Evolutionary conservation across 2,888 invertebrate species (phyloP).

Genomic region (Tenthredo livida): DNA sequence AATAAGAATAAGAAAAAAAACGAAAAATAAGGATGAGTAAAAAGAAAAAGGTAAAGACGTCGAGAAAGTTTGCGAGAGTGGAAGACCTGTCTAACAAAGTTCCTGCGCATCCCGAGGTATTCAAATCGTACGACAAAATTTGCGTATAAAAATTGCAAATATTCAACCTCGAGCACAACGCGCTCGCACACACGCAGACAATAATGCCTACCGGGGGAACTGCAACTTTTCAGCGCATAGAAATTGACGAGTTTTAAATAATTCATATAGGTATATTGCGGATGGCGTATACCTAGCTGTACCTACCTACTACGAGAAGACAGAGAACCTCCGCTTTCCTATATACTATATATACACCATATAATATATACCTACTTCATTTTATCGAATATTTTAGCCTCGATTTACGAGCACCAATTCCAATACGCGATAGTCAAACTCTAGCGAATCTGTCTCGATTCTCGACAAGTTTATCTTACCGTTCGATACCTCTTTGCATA

Average conservation of each 20-base stretch:
- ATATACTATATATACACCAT: neutral
- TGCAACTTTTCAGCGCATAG: neutral
- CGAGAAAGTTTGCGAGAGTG: neutral
- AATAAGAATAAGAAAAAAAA: neutral
- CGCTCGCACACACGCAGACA: neutral
- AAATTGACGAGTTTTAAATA: slow-evolving; percentile 32
- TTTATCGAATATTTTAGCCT: slow-evolving; percentile 41
- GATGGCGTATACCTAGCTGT: neutral
- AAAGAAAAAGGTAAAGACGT: neutral
- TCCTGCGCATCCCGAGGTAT: neutral
- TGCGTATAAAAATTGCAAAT: slow-evolving; percentile 41
- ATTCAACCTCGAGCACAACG: neutral
- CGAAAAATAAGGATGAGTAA: neutral
- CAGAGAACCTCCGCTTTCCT: neutral
- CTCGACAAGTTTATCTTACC: slow-evolving; percentile 23
- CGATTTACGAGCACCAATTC: slow-evolving; percentile 27
- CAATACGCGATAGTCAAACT: slow-evolving; percentile 15
- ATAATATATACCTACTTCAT: neutral
- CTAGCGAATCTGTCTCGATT: slow-evolving; percentile 11
- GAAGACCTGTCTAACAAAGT: neutral
- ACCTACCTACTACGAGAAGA: neutral
- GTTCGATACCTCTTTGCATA: neutral
- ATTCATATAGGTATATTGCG: neutral
- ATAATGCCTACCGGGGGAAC: neutral
- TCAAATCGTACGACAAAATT: slow-evolving; percentile 15